Evolutionary conservation across 1,140 invertebrate species (phyloP).

Genomic region (Saccostrea cuccullata): DNA sequence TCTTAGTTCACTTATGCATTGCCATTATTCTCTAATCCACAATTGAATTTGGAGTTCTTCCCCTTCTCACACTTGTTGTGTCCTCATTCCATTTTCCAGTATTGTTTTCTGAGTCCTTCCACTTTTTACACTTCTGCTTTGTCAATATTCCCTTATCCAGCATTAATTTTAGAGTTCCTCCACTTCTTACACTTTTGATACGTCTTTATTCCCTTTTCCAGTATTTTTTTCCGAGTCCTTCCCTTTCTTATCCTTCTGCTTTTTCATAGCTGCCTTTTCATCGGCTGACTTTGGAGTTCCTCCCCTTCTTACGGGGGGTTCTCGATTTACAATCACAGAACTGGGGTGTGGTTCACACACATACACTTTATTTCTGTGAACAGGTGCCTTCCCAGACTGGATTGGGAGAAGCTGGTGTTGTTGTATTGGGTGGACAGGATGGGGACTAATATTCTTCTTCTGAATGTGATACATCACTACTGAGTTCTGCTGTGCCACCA

Average conservation of each 20-base stretch:
- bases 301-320: background rate
- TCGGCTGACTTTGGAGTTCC: background rate
- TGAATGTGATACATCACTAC: background rate
- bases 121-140: too few relatives aligned
- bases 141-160: too few relatives aligned
- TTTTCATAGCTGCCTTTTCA: background rate
- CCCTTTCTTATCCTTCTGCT: background rate
- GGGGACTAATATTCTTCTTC: constrained; percentile 6
- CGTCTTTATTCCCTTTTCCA: too few relatives aligned
- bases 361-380: background rate
- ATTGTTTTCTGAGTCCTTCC: too few relatives aligned
- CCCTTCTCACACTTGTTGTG: background rate
- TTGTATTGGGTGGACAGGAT: background rate
- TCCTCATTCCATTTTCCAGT: too few relatives aligned
- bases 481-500: background rate
- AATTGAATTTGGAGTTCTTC: background rate
- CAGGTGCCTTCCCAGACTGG: background rate
- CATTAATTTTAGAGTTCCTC: too few relatives aligned
- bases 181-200: too few relatives aligned
- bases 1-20: background rate
- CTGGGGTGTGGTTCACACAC: background rate
- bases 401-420: background rate
- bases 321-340: background rate
- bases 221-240: too few relatives aligned
- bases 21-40: background rate